These are phyloP conservation scores for Heterodera schachtii DNA, from an alignment of 1,140 invertebrate genomes.

Conservation along the genomic window DNA sequence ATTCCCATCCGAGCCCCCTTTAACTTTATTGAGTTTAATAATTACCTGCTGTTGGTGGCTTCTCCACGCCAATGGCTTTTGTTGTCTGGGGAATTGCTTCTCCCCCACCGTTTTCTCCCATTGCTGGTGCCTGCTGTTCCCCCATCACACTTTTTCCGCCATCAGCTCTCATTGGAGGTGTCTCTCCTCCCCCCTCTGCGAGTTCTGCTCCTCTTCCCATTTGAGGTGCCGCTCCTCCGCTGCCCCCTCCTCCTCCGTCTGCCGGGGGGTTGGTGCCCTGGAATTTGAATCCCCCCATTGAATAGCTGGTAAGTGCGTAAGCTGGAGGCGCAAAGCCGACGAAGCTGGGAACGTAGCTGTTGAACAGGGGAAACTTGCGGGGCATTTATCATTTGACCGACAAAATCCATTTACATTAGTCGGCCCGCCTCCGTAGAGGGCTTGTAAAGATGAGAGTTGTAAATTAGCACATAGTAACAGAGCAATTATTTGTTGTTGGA, in stretches of 20 bases:
- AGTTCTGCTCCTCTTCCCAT: not conserved
- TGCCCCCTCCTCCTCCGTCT: slow-evolving; percentile 1
- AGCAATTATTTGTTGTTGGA: not conserved
- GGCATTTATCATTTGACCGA: slow-evolving; percentile 1
- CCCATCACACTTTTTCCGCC: no score
- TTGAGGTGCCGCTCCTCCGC: not conserved
- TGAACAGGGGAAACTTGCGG: slow-evolving; percentile 37
- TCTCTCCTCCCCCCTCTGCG: not conserved
- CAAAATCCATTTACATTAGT: slow-evolving; percentile 12
- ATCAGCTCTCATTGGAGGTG: no score
- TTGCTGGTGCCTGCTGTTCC: slow-evolving; percentile 17
- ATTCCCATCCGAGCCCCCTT: no score
- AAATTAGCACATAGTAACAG: slow-evolving; percentile 14
- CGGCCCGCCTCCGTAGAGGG: slow-evolving; percentile 3
- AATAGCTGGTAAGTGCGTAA: slow-evolving; percentile 40
- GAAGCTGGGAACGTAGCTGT: slow-evolving; percentile 44
- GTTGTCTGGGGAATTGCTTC: not conserved
- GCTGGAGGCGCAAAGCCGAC: slow-evolving; percentile 36
- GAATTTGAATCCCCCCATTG: slow-evolving; percentile 36
- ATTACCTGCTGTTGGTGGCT: no score
- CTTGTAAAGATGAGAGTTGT: slow-evolving; percentile 35
- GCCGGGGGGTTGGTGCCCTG: slow-evolving; percentile 28
- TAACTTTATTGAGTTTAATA: no score
- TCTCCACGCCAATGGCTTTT: not conserved
- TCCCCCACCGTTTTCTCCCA: slow-evolving; percentile 5